Evolutionary conservation across 2,113 vertebrate species (phyloP), one percentile per base, ranked within the genome.

Genomic region (Brachyhypopomus occidentalis): DNA sequence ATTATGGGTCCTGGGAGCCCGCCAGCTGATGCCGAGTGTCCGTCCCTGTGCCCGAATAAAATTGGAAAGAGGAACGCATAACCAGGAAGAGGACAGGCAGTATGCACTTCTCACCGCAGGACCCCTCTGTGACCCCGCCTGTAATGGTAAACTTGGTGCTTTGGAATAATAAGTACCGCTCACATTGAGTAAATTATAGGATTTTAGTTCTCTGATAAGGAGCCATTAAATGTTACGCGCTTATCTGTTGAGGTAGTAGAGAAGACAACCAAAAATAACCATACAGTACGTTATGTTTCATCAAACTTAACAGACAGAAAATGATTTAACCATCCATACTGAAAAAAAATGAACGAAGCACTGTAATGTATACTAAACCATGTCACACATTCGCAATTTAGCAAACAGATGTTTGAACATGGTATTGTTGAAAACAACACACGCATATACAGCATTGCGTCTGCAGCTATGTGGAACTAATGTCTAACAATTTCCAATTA

Each of bases 21-120:
- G 78, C 83, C 85, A 86, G 83, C 79, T 84, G 85, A 86, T 86
- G 79, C 82, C 27, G 79, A 27, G 79, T 25, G 48, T 79, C 85
- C 69, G 72, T 78, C 77, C 63, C 17, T 2, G 60, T 60, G 84
- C 36, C 60, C 45, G 69, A 58, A 80, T 63, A 62, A 48, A 79
- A 27, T 63, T 5, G 2, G 64, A 56, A 52, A 60, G 79, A 69
- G 5, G 41, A 75, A 75, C 63, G 23, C 36, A 72, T 6, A 20
- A 72, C 73, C 12, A 30, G 72, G 14, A 62, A 22, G 19, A 80
- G 64, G 38, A 27, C 58, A 27, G 23, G 64, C 58, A n/a, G 60
- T 30, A n/a, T 27, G 17, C 34, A 52, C 55, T 52, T 36, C 27
- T 75, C 56, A 38, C 34, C 34, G 30, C 52, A 60, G 12, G 12